Percentiles rank a stretch among this genome's conserved stretches.
These are phyloP conservation scores for Heliornis fulica DNA, from an alignment of 2,113 vertebrate genomes.

Conservation along the genomic window DNA sequence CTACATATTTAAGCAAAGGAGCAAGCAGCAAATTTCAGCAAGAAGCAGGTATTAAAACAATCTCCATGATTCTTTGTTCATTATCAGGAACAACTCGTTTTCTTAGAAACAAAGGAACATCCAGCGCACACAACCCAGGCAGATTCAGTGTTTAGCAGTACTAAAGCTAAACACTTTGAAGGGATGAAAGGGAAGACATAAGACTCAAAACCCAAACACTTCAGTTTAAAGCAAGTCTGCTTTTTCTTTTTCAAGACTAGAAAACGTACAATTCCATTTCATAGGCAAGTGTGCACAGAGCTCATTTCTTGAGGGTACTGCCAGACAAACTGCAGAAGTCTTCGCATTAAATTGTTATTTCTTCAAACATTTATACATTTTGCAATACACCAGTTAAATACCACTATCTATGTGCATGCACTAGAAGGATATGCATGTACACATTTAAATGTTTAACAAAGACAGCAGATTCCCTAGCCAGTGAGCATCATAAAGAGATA, in stretches of 20 bases:
- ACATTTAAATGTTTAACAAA: not conserved
- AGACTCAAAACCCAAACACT: not conserved
- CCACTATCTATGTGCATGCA: conserved; percentile 35
- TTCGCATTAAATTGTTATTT: conserved; percentile 21
- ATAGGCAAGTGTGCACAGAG: conserved; percentile 4
- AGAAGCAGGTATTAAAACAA: not conserved
- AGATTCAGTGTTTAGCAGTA: not conserved
- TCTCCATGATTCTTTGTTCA: not conserved
- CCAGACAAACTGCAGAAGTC: conserved; percentile 13
- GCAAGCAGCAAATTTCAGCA: not conserved
- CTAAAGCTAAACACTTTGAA: not conserved
- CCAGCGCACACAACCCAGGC: not conserved
- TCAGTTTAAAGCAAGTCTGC: conserved; percentile 2
- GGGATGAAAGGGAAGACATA: not conserved
- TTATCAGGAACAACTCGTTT: not conserved
- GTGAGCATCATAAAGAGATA: not conserved
- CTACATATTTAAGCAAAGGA: not conserved
- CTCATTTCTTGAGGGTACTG: not conserved
- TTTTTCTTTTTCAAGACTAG: conserved; percentile 34
- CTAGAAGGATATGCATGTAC: conserved; percentile 42
- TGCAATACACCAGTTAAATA: conserved; percentile 50
- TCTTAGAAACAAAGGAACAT: not conserved
- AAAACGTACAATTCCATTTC: conserved; percentile 24
- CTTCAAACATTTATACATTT: conserved; percentile 24
- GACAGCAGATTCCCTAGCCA: not conserved